phyloP scores from a whole-genome alignment of 2,113 vertebrate genomes.

The Saguinus imperator region DNA sequence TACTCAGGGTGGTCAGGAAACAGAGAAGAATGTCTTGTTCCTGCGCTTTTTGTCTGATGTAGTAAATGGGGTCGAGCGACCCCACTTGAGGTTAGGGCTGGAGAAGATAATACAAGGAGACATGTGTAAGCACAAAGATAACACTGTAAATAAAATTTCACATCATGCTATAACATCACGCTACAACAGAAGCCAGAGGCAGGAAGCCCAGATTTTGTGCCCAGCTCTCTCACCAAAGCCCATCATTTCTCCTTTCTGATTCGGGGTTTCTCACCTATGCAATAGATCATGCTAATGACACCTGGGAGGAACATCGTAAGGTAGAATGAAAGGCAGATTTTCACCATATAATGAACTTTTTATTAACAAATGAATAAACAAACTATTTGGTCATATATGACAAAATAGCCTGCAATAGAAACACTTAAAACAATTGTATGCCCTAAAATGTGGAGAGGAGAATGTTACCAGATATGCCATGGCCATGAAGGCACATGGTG shows the following conservation, averaged over 20 bases:
- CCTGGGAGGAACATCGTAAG: background rate
- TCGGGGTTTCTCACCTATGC: background rate
- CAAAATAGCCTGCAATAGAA: background rate
- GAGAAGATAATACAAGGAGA: constrained; percentile 30
- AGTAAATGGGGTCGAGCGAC: constrained; percentile 30
- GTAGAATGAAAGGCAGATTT: background rate
- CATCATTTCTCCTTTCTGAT: background rate
- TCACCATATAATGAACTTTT: background rate
- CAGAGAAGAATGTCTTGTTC: background rate
- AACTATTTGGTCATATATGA: background rate
- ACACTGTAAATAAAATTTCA: constrained; percentile 56
- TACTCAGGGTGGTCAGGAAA: background rate
- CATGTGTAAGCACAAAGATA: constrained; percentile 24
- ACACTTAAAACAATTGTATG: background rate
- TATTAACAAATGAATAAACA: background rate
- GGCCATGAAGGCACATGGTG: background rate
- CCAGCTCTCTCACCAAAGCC: background rate
- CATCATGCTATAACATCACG: background rate
- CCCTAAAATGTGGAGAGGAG: background rate
- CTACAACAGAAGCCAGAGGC: background rate
- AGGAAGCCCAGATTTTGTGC: background rate
- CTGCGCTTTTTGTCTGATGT: background rate
- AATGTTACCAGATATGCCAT: background rate
- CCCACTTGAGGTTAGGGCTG: background rate
- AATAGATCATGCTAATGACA: background rate